Evolutionary conservation across 2,888 invertebrate genomes (phyloP).

Genomic region (Subacronicta megacephala): DNA sequence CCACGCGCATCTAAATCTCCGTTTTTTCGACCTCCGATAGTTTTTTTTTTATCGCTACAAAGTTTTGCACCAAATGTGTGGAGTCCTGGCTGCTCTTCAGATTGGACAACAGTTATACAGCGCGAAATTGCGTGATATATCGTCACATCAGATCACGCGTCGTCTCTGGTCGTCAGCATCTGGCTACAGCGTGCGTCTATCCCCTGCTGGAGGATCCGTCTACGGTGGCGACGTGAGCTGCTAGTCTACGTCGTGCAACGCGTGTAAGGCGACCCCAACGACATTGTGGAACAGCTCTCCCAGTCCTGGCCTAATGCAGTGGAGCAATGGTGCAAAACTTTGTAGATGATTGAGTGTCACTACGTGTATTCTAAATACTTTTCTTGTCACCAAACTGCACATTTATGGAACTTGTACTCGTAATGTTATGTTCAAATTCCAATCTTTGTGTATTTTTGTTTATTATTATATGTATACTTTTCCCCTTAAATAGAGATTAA

Average conservation of each 20-base stretch:
- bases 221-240: constrained; percentile 2
- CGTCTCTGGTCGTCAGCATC: constrained; percentile 6
- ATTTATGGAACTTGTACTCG: constrained; percentile 33
- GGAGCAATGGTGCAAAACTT: constrained; percentile 88
- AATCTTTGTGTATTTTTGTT: constrained; percentile 18
- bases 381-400: constrained; percentile 38
- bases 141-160: constrained; percentile 11
- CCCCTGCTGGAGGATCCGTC: constrained; percentile 28
- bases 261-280: constrained; percentile 32
- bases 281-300: constrained; percentile 30
- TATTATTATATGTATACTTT: not conserved
- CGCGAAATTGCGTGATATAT: not conserved
- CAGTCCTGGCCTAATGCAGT: constrained; percentile 45
- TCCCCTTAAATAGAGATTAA: constrained; percentile 45
- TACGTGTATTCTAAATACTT: constrained; percentile 44
- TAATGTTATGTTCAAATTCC: constrained; percentile 32
- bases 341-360: constrained; percentile 78
- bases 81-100: constrained; percentile 39
- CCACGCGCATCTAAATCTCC: constrained; percentile 80
- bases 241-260: constrained; percentile 23
- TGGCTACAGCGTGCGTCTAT: constrained; percentile 6
- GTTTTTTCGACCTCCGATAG: constrained; percentile 70
- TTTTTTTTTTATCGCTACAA: constrained; percentile 83
- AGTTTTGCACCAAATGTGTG: constrained; percentile 83
- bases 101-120: constrained; percentile 21